A percentile compares a stretch with the other conserved stretches of the same genome.
These are phyloP conservation scores for Chromobotia macracanthus DNA, from an alignment of 2,797 vertebrate species.

Conservation along the genomic window DNA sequence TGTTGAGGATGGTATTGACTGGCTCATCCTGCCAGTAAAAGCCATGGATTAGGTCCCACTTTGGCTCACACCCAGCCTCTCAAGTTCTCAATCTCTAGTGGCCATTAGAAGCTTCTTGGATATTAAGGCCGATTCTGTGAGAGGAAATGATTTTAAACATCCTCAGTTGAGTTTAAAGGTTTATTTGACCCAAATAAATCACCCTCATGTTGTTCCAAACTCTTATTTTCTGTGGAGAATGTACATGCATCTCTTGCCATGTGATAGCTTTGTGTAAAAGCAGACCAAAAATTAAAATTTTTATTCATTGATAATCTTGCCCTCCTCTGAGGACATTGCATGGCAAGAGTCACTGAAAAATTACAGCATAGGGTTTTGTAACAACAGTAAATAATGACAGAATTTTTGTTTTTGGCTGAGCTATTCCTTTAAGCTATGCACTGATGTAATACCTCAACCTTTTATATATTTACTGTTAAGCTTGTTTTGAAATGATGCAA, in stretches of 20 bases:
- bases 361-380: not conserved
- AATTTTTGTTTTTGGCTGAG: not conserved
- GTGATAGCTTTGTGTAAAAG: no score
- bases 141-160: slow-evolving; percentile 5
- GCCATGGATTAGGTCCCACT: slow-evolving; percentile 49
- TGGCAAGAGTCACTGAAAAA: not conserved
- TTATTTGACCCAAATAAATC: not conserved
- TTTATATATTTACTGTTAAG: not conserved
- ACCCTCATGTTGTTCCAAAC: not conserved
- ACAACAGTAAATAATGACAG: slow-evolving; percentile 6
- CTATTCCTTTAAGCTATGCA: not conserved
- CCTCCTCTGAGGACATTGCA: not conserved
- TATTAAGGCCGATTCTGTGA: not conserved
- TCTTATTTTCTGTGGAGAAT: not conserved
- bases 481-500: slow-evolving; percentile 16
- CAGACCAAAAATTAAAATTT: no score
- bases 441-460: not conserved
- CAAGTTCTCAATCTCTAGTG: slow-evolving; percentile 37
- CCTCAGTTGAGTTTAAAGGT: slow-evolving; percentile 14
- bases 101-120: slow-evolving; percentile 21
- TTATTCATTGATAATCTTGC: not conserved
- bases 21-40: slow-evolving; percentile 50
- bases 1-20: slow-evolving; percentile 34
- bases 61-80: slow-evolving; percentile 42
- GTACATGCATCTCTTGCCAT: no score